Evolutionary conservation across 1,140 invertebrate species (phyloP), one percentile per base, ranked within the genome.

Genomic region (Kradibia gibbosae): DNA sequence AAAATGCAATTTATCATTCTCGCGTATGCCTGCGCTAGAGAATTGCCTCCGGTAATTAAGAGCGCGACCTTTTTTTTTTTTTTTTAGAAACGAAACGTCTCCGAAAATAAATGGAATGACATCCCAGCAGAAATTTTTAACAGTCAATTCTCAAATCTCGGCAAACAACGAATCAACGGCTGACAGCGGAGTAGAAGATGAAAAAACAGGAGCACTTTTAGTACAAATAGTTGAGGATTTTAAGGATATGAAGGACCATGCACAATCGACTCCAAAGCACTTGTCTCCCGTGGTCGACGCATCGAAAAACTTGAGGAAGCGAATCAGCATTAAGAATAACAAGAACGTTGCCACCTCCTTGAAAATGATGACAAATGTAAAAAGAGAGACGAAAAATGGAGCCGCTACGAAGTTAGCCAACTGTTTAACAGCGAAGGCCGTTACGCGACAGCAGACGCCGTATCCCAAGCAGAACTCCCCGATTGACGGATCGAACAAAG

Each of bases 131-230:
- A 15, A 67, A 67, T n/a, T 36, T 39, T 39, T 67, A 39, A 39
- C 36, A 8, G 20, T 39, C 20, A 39, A 67, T 0, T 39, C 34
- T 67, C 20, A 15, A n/a, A 22, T 4, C 20, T 39, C 34, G 15
- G 34, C 5, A 67, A 67, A 39, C 39, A 67, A 67, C 48, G 42
- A 45, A 45, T 48, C 45, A 25, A 73, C 71, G n/a, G 42, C 3
- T 20, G 73, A 75, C 73, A 75, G 73, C 31, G 73, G 73, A n/a
- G 5, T 75, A n/a, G 73, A 39, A 15, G 53, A 57, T 8, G 73
- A 75, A 42, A 57, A 28, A 42, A 75, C 53, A 20, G 73, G 53
- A 22, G 73, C 50, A 22, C 50, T 75, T 39, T 57, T 75, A 31
- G 53, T 60, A 45, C 36, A 75, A 20, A 60, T 60, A 20, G 28